Evolutionary conservation across 2,113 vertebrate genomes (phyloP), one percentile per base, ranked within the genome.

Genomic region (Physeter macrocephalus): DNA sequence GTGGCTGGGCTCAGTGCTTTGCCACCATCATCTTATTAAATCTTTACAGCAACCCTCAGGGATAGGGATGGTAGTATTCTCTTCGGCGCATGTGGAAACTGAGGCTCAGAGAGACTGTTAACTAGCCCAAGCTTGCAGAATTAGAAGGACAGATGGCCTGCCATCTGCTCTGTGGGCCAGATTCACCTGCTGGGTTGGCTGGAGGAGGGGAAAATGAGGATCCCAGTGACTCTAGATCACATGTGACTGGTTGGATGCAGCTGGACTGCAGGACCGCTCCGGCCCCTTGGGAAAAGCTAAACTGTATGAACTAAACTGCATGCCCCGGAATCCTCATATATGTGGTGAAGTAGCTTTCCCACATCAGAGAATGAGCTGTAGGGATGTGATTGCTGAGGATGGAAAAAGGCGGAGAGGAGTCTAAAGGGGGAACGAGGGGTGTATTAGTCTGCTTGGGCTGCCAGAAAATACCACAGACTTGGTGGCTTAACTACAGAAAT

Each of bases 271-370:
- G 43, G 5, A 21, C 15, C 15, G 2, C 66, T n/a, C 41, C 9
- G 2, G 5, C 7, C 21, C 49, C 66, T 11, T 8, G 3, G 20
- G 74, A 61, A 84, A 46, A 10, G 15, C n/a, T 18, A 13, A 31
- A 8, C 6, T 15, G 2, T 8, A 0, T 9, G 4, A 66, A 52
- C 31, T 31, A 13, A 27, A 8, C 10, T 20, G 18, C 9, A 9
- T 41, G 71, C n/a, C 77, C 88, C 7, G 0, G 18, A 9, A 29
- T 5, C 20, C 88, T 88, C 90, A n/a, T 2, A 3, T 49, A 21
- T 25, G 54, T 66, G n/a, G 25, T 5, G 29, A 66, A 61, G 20
- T 3, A 34, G 46, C 62, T 71, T 34, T n/a, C 36, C 25, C 8
- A 6, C 6, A 36, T 23, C 39, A 72, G 49, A 43, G 39, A 25